A percentile compares a stretch with the other conserved stretches of the same genome.
These are phyloP conservation scores for Pogoniulus pusillus DNA, from an alignment of 2,797 vertebrate species.

Conservation along the genomic window DNA sequence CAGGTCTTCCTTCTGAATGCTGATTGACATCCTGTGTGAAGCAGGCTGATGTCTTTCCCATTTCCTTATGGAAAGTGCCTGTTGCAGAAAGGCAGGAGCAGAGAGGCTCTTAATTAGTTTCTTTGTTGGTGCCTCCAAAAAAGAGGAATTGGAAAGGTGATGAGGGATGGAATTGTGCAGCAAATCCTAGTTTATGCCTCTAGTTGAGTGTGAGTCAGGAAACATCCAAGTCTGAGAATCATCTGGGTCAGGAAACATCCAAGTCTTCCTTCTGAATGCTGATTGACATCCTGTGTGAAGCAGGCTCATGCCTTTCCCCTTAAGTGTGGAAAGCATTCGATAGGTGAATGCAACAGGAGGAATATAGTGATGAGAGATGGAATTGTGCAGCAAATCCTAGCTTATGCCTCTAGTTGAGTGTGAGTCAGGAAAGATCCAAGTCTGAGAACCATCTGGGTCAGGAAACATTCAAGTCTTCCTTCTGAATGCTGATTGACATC, in stretches of 20 bases:
- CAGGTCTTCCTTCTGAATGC: not conserved
- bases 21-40: not conserved
- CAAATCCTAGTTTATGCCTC: too few species aligned
- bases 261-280: too few species aligned
- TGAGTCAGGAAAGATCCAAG: too few species aligned
- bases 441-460: slow-evolving; percentile 18
- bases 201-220: too few species aligned
- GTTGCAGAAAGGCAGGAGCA: not conserved
- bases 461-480: not conserved
- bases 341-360: slow-evolving; percentile 15
- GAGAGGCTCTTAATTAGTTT: not conserved
- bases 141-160: too few species aligned
- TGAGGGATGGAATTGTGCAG: too few species aligned
- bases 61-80: not conserved
- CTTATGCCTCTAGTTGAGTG: not conserved
- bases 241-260: too few species aligned
- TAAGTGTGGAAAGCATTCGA: slow-evolving; percentile 30
- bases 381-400: not conserved
- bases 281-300: too few species aligned
- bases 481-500: not conserved
- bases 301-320: too few species aligned
- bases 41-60: not conserved
- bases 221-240: too few species aligned
- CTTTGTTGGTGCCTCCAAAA: not conserved
- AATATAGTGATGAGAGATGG: not conserved